Evolutionary conservation across 2,888 invertebrate species (phyloP).

Genomic region (Conistra vaccinii): DNA sequence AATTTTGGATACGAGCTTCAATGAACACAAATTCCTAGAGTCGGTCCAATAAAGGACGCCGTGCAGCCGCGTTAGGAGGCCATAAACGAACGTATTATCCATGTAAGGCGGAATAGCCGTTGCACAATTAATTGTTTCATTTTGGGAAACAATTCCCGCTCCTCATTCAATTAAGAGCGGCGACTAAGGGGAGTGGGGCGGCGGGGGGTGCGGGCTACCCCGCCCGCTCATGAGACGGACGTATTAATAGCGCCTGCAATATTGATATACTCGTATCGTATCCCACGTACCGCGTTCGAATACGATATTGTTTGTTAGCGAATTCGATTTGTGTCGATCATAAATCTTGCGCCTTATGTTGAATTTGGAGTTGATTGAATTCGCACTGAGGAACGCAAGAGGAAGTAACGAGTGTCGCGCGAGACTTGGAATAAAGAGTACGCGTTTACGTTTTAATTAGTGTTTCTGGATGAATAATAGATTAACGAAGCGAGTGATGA

Average conservation of each 20-base stretch:
- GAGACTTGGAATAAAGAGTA: constrained; percentile 62
- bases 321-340: constrained; percentile 91
- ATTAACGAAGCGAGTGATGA: constrained; percentile 75
- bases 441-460: constrained; percentile 77
- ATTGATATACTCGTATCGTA: constrained; percentile 90
- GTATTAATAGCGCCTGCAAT: constrained; percentile 91
- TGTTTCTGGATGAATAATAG: constrained; percentile 82
- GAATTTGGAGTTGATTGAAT: constrained; percentile 89
- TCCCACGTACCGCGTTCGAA: constrained; percentile 88
- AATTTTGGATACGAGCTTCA: constrained; percentile 90
- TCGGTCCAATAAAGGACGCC: constrained; percentile 90
- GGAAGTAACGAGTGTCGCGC: constrained; percentile 60
- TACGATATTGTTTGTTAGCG: constrained; percentile 90
- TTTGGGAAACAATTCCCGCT: constrained; percentile 91
- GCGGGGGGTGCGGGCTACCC: constrained; percentile 74
- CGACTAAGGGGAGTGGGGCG: constrained; percentile 83
- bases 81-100: constrained; percentile 91
- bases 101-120: constrained; percentile 91
- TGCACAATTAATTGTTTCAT: constrained; percentile 91
- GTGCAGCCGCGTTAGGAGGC: constrained; percentile 90
- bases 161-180: constrained; percentile 91
- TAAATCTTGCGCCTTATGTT: constrained; percentile 91
- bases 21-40: constrained; percentile 91
- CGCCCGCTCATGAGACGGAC: constrained; percentile 90
- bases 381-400: constrained; percentile 80